phyloP scores from a whole-genome alignment of 2,888 invertebrate species.

The Caenorhabditis sulstoni region DNA sequence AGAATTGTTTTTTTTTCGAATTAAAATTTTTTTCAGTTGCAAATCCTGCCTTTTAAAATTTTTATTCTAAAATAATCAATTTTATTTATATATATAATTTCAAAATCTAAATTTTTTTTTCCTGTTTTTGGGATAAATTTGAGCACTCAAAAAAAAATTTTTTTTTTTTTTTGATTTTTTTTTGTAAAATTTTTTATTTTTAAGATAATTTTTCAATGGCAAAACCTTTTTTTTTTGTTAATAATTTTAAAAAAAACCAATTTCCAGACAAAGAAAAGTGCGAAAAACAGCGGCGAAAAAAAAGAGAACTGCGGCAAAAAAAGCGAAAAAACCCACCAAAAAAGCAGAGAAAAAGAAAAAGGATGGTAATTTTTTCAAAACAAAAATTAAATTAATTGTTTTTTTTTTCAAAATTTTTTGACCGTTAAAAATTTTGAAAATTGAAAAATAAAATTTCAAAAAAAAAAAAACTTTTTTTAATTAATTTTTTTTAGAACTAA shows the following conservation, averaged over 20 bases:
- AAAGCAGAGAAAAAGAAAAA: constrained; percentile 44
- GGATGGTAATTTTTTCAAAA: too few species aligned
- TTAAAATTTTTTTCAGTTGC: too few species aligned
- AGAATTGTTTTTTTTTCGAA: too few species aligned
- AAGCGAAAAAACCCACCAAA: constrained; percentile 9
- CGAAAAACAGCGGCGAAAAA: constrained; percentile 31
- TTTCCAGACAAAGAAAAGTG: constrained; percentile 37
- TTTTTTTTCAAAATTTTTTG: neutral
- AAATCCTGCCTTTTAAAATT: too few species aligned
- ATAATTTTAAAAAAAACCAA: neutral
- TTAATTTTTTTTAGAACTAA: too few species aligned
- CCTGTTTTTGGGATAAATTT: too few species aligned
- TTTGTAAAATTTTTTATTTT: neutral
- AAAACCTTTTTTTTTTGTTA: too few species aligned
- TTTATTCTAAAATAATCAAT: neutral
- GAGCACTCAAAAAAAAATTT: too few species aligned
- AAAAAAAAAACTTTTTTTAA: too few species aligned
- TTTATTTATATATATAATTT: neutral
- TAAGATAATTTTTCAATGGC: neutral
- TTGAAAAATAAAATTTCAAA: too few species aligned
- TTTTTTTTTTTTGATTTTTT: neutral
- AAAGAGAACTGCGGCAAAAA: constrained; percentile 31
- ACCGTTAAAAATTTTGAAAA: neutral
- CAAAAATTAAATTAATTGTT: neutral
- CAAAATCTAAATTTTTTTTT: too few species aligned